Evolutionary conservation across 2,113 vertebrate species (phyloP).

Genomic region (Sula dactylatra): DNA sequence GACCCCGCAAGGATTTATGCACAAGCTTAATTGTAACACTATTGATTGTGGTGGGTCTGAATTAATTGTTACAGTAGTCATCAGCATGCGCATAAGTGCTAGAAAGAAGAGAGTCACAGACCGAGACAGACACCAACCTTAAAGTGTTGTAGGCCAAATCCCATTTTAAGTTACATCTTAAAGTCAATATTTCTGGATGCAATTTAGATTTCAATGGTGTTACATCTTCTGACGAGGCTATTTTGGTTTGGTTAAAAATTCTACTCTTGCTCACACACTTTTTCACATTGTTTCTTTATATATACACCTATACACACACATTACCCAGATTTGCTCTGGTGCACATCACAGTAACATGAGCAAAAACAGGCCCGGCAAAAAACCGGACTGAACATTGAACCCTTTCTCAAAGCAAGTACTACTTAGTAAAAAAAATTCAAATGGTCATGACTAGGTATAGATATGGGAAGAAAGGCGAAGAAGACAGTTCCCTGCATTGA

Average conservation of each 20-base stretch:
- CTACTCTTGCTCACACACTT: neutral
- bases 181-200: neutral
- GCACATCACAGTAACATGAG: neutral
- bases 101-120: neutral
- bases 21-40: neutral
- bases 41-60: neutral
- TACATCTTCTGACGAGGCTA: neutral
- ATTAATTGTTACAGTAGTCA: neutral
- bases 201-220: neutral
- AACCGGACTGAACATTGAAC: neutral
- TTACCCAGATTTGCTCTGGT: neutral
- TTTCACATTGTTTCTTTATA: neutral
- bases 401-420: neutral
- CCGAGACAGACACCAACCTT: neutral
- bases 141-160: neutral
- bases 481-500: neutral
- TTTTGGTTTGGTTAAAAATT: neutral
- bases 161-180: neutral
- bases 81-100: fast-evolving
- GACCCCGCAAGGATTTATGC: neutral
- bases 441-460: neutral
- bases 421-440: neutral
- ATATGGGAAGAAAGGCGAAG: neutral
- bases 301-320: neutral
- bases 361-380: neutral